phyloP scores from a whole-genome alignment of 2,797 vertebrate species.

The Harpagifer antarcticus region DNA sequence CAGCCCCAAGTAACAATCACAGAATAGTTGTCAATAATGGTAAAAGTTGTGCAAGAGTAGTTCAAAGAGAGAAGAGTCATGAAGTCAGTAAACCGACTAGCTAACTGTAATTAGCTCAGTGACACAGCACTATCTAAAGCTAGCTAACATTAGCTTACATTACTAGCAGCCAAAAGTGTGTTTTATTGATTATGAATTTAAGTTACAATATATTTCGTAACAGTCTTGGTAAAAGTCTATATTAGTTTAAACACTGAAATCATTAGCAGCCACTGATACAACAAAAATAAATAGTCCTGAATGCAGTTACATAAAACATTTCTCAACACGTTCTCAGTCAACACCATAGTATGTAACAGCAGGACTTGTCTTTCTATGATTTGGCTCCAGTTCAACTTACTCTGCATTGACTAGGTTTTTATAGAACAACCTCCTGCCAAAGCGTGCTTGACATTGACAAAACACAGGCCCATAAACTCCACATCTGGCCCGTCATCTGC shows the following conservation, averaged over 20 bases:
- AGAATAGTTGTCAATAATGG: neutral
- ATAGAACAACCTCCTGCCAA: conserved; percentile 36
- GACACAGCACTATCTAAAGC: neutral
- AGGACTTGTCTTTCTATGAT: conserved; percentile 22
- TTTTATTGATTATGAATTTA: neutral
- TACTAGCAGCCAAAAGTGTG: neutral
- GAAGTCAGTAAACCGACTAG: neutral
- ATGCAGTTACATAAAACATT: conserved; percentile 14
- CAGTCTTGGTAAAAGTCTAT: neutral
- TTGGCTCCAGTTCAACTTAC: conserved; percentile 35
- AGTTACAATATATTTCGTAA: neutral
- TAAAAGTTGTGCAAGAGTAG: neutral
- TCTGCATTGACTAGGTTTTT: conserved; percentile 54
- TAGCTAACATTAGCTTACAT: neutral
- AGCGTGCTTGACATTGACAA: conserved; percentile 48
- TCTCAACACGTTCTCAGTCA: conserved; percentile 1
- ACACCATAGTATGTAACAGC: conserved; percentile 24
- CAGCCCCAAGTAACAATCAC: neutral
- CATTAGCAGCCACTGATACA: too few species aligned
- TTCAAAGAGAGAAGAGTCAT: neutral
- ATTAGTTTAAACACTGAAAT: neutral
- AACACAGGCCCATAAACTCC: conserved; percentile 50
- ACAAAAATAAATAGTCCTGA: neutral
- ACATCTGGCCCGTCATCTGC: conserved; percentile 70
- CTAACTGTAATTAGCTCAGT: neutral